Percentiles rank a stretch among this genome's conserved stretches.
Conservation (phyloP, 2,113 vertebrate species). For the Tichodroma muraria region DNA sequence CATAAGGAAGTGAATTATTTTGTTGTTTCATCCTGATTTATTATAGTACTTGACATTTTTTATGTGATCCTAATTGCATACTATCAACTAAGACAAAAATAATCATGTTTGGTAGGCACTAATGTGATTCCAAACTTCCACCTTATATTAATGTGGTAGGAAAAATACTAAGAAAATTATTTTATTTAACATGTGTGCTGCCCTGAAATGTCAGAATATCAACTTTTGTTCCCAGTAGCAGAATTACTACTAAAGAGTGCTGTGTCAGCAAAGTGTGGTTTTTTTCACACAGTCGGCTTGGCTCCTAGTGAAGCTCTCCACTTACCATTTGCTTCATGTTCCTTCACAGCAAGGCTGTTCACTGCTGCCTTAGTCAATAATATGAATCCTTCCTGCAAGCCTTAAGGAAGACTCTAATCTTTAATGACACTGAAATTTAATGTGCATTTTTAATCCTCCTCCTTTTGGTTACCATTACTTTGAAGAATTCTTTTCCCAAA, state of each 20-base stretch:
- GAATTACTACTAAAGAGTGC: background rate
- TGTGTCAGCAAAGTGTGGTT: background rate
- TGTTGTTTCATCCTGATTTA: background rate
- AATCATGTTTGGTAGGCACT: background rate
- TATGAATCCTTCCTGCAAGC: background rate
- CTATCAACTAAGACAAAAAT: background rate
- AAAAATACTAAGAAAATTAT: background rate
- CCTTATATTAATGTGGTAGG: background rate
- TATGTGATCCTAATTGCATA: background rate
- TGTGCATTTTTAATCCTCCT: background rate
- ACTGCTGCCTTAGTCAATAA: background rate
- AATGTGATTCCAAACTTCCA: background rate
- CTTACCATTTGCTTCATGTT: background rate
- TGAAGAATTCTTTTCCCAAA: background rate
- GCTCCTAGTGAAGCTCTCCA: background rate
- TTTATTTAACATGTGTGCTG: background rate
- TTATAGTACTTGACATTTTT: background rate
- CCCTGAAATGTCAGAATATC: background rate
- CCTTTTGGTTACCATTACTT: background rate
- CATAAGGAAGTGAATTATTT: background rate
- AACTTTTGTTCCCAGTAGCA: background rate
- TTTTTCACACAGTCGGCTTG: background rate
- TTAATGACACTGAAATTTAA: background rate
- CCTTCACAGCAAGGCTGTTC: background rate
- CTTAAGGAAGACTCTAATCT: background rate